Percentiles rank a stretch among this genome's conserved stretches.
phyloP scores from a whole-genome alignment of 1,140 invertebrate genomes.

The Drosophila takahashii region DNA sequence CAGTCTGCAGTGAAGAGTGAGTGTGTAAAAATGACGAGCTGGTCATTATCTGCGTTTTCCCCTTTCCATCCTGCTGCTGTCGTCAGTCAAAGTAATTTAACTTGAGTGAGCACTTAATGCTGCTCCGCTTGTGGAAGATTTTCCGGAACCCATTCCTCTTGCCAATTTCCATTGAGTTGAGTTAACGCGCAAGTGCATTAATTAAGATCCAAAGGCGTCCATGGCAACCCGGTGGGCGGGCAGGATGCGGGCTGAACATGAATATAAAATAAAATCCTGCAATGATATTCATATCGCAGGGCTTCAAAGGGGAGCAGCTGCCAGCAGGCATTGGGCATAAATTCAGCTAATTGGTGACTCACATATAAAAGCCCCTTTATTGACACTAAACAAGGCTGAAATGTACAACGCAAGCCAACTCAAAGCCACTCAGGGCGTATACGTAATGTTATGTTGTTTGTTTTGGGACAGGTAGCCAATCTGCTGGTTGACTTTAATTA shows the following conservation, averaged over 20 bases:
- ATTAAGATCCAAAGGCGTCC: constrained; percentile 67
- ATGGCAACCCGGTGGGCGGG: constrained; percentile 40
- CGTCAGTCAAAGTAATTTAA: constrained; percentile 74
- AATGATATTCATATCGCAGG: constrained; percentile 41
- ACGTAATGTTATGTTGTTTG: constrained; percentile 21
- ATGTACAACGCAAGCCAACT: constrained; percentile 18
- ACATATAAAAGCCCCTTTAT: constrained; percentile 28
- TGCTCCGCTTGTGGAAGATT: constrained; percentile 23
- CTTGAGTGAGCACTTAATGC: constrained; percentile 75
- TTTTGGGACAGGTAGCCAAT: constrained; percentile 7
- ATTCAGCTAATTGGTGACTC: constrained; percentile 36
- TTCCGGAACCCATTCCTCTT: constrained; percentile 8
- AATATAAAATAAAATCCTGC: constrained; percentile 46
- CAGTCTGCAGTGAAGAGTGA: background rate
- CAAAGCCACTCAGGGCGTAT: constrained; percentile 16
- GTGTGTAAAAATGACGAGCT: constrained; percentile 50
- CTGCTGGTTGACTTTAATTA: constrained; percentile 26
- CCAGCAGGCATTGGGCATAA: constrained; percentile 26
- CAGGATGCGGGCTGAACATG: constrained; percentile 14
- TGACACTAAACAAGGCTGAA: constrained; percentile 30
- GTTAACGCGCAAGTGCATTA: constrained; percentile 79
- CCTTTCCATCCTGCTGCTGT: background rate
- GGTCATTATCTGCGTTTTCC: constrained; percentile 54
- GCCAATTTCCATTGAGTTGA: constrained; percentile 36
- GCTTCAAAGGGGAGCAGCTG: constrained; percentile 15